phyloP scores from a whole-genome alignment of 2,888 invertebrate genomes.

The Drosophila aldrichi region DNA sequence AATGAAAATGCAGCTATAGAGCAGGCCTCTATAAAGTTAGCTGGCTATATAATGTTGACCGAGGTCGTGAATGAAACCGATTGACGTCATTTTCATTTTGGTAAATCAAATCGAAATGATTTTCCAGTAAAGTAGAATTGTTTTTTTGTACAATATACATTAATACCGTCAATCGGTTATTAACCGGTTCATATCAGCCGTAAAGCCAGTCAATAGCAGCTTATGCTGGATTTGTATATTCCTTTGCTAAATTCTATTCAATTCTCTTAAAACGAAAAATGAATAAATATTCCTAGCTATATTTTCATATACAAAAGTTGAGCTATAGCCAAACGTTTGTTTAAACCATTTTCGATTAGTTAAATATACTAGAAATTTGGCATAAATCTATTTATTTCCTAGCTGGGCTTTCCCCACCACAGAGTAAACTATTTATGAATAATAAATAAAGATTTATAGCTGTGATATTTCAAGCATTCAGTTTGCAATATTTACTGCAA shows the following conservation, averaged over 20 bases:
- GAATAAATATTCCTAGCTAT: background rate
- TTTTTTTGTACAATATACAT: background rate
- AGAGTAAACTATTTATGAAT: background rate
- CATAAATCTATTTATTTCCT: background rate
- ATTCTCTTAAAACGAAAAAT: background rate
- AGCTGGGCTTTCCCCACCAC: background rate
- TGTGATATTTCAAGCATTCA: background rate
- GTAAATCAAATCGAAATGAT: background rate
- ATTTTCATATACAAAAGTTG: background rate
- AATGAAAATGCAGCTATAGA: slow-evolving; percentile 23
- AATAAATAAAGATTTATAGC: background rate
- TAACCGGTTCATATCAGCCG: background rate
- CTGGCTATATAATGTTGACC: slow-evolving; percentile 22
- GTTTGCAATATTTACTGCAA: background rate
- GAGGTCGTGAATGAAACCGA: slow-evolving; percentile 29
- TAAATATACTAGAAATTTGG: background rate
- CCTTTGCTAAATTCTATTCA: background rate
- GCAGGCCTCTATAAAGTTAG: slow-evolving; percentile 7
- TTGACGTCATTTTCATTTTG: slow-evolving; percentile 42
- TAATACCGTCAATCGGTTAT: background rate
- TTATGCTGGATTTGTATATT: background rate
- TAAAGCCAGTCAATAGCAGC: background rate
- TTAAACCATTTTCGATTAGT: background rate
- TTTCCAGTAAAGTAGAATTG: background rate
- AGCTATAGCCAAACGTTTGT: background rate